A percentile compares a stretch with the other conserved stretches of the same genome.
phyloP scores from a whole-genome alignment of 1,140 invertebrate genomes.

The Aphelinus atriplicis region DNA sequence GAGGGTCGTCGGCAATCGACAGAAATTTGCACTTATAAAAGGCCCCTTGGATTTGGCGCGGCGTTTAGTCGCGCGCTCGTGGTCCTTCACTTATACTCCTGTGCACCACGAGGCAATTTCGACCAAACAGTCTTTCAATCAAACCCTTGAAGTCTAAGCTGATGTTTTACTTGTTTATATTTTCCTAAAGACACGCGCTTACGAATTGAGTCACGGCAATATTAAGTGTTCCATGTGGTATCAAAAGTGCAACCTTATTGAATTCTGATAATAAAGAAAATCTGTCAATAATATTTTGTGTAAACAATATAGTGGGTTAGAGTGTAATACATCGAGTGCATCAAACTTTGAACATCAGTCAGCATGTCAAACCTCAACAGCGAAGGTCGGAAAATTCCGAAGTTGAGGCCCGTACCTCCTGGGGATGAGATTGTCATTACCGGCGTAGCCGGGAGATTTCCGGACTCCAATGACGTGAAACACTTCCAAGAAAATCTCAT shows the following conservation, averaged over 20 bases:
- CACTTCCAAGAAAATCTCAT: conserved; percentile 83
- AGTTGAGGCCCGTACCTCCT: conserved; percentile 45
- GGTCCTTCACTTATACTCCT: neutral
- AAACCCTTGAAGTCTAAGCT: too few relatives aligned
- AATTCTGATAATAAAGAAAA: too few relatives aligned
- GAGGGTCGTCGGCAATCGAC: neutral
- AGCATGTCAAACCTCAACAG: conserved; percentile 16
- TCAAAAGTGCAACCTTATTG: conserved; percentile 20
- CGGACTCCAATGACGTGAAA: conserved; percentile 82
- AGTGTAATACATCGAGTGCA: conserved; percentile 11
- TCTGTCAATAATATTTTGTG: too few relatives aligned
- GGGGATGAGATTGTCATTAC: conserved; percentile 86
- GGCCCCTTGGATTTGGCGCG: neutral
- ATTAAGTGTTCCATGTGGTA: conserved; percentile 43
- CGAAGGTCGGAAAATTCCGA: conserved; percentile 17
- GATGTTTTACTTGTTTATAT: conserved; percentile 11
- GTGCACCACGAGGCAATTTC: neutral
- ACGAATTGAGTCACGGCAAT: too few relatives aligned
- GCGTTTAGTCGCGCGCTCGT: conserved; percentile 30
- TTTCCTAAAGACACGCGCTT: neutral
- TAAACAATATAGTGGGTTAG: too few relatives aligned
- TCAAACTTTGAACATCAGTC: neutral
- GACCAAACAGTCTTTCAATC: too few relatives aligned
- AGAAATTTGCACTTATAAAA: conserved; percentile 46
- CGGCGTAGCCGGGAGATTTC: conserved; percentile 87